These are phyloP conservation scores for Marronus borbonicus DNA, from an alignment of 2,888 invertebrate genomes.

Conservation along the genomic window DNA sequence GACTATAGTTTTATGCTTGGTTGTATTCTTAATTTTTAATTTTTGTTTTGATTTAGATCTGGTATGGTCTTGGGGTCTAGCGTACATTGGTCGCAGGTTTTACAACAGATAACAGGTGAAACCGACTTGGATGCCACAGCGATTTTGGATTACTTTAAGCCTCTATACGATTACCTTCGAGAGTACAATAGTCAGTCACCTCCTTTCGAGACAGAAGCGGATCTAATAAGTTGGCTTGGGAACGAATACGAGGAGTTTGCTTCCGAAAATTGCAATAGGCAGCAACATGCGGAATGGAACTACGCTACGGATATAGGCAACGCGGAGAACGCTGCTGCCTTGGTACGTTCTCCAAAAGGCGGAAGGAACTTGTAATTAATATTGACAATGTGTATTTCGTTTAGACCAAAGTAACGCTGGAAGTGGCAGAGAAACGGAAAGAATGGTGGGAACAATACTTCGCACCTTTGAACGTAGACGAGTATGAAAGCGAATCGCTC, in stretches of 20 bases:
- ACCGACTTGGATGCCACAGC: slow-evolving; percentile 73
- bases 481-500: slow-evolving; percentile 67
- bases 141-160: slow-evolving; percentile 75
- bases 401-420: slow-evolving; percentile 59
- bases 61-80: slow-evolving; percentile 71
- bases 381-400: slow-evolving; percentile 30
- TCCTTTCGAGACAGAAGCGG: neutral
- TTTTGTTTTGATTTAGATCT: slow-evolving; percentile 67
- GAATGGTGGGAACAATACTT: slow-evolving; percentile 67
- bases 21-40: neutral
- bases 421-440: slow-evolving; percentile 65
- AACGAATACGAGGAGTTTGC: slow-evolving; percentile 59
- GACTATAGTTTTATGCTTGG: neutral
- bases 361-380: slow-evolving; percentile 53
- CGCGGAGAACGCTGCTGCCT: slow-evolving; percentile 48
- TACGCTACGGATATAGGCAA: slow-evolving; percentile 65
- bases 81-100: slow-evolving; percentile 74
- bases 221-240: slow-evolving; percentile 3
- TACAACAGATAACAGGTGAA: slow-evolving; percentile 74
- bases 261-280: slow-evolving; percentile 62
- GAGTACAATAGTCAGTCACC: neutral
- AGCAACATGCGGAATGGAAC: slow-evolving; percentile 64
- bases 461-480: slow-evolving; percentile 62
- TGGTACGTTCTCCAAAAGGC: slow-evolving; percentile 56
- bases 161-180: slow-evolving; percentile 64